Conservation (phyloP, 2,797 vertebrate genomes). For the Eidolon dupreanum region DNA sequence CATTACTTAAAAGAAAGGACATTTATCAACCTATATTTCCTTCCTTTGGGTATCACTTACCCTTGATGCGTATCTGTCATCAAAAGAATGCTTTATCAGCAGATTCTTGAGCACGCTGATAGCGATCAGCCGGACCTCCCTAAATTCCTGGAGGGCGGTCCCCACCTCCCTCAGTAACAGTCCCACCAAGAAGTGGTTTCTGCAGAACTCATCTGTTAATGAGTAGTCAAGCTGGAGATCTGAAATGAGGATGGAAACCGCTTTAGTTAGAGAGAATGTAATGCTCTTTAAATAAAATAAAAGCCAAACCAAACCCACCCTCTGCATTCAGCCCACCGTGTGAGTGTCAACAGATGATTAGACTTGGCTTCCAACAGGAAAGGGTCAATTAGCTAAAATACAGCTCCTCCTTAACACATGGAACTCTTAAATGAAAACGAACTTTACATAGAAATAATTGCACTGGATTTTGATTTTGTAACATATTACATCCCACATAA, state of each 20-base stretch:
- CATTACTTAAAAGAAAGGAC: background rate
- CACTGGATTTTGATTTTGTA: background rate
- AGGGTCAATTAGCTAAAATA: background rate
- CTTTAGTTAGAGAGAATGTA: slow-evolving; percentile 6
- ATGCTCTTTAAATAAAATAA: background rate
- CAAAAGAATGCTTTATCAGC: slow-evolving; percentile 98
- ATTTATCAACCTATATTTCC: background rate
- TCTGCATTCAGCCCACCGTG: background rate
- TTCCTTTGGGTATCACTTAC: slow-evolving; percentile 83
- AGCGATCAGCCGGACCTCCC: slow-evolving; percentile 94
- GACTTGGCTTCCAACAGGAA: background rate
- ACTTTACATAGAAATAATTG: background rate
- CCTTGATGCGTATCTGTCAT: slow-evolving; percentile 94
- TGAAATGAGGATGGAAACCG: slow-evolving; percentile 79
- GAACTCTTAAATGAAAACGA: background rate
- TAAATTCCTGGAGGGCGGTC: slow-evolving; percentile 94
- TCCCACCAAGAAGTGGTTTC: slow-evolving; percentile 97
- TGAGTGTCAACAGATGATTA: background rate
- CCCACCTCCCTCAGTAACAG: slow-evolving; percentile 95
- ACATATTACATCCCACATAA: background rate
- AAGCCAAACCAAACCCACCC: background rate
- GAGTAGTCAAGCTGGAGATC: slow-evolving; percentile 98
- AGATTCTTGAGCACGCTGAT: slow-evolving; percentile 96
- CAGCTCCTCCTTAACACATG: background rate
- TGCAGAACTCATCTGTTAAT: slow-evolving; percentile 97